Evolutionary conservation across 2,888 invertebrate species (phyloP).

Genomic region (Asteroscopus sphinx): DNA sequence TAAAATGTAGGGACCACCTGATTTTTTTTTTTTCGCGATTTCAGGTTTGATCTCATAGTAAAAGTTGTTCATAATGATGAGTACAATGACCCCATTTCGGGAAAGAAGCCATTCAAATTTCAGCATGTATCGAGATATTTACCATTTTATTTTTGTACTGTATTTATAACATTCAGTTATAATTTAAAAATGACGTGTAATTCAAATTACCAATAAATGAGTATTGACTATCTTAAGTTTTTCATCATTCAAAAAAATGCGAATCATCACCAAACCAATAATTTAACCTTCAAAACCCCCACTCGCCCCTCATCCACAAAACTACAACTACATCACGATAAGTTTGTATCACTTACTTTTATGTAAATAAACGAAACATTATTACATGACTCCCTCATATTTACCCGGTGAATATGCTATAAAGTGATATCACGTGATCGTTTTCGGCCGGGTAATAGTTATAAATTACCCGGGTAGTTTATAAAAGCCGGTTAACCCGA

Average conservation of each 20-base stretch:
- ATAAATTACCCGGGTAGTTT: conserved; percentile 89
- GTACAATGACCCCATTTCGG: too few relatives aligned
- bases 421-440: conserved; percentile 90
- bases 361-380: conserved; percentile 72
- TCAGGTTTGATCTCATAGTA: too few relatives aligned
- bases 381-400: conserved; percentile 84
- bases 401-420: conserved; percentile 87
- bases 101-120: too few relatives aligned
- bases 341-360: conserved; percentile 63
- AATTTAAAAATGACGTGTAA: too few relatives aligned
- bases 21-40: too few relatives aligned
- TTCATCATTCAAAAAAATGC: not conserved
- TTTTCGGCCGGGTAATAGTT: conserved; percentile 88
- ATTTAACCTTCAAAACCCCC: conserved; percentile 2
- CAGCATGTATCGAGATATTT: too few relatives aligned
- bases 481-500: conserved; percentile 90
- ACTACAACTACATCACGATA: conserved; percentile 27
- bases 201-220: too few relatives aligned
- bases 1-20: too few relatives aligned
- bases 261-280: conserved; percentile 16
- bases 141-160: too few relatives aligned
- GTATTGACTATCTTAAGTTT: too few relatives aligned
- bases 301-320: conserved; percentile 17
- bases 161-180: too few relatives aligned
- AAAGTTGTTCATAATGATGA: too few relatives aligned